These are phyloP conservation scores for Athalia cordata DNA, from an alignment of 2,888 invertebrate species.

Conservation along the genomic window DNA sequence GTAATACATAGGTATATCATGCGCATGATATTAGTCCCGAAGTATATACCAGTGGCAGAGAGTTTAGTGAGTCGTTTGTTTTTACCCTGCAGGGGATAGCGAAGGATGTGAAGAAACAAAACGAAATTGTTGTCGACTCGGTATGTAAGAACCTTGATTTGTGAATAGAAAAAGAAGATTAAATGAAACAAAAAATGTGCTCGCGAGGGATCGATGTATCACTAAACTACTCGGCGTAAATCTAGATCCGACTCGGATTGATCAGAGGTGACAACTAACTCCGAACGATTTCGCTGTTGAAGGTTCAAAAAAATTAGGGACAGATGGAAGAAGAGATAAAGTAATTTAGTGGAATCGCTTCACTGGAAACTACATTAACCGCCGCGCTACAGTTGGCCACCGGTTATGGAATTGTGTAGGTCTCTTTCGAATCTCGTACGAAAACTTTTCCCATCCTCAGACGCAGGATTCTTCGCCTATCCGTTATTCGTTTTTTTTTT, in stretches of 20 bases:
- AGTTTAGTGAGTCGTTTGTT: no score
- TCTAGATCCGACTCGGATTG: slow-evolving; percentile 24
- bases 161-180: slow-evolving; percentile 20
- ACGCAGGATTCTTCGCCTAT: no score
- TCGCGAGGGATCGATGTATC: slow-evolving; percentile 21
- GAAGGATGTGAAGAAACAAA: no score
- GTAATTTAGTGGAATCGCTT: slow-evolving; percentile 36
- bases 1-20: no score
- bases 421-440: no score
- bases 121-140: no score
- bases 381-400: neutral
- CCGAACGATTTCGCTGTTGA: slow-evolving; percentile 23
- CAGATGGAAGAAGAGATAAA: slow-evolving; percentile 28
- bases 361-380: neutral
- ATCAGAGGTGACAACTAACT: slow-evolving; percentile 39
- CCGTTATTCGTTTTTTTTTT: no score
- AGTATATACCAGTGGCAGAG: no score
- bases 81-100: no score
- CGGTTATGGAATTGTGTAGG: neutral
- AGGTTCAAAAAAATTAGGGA: slow-evolving; percentile 38
- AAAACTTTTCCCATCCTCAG: no score
- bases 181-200: slow-evolving; percentile 46
- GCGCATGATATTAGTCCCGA: no score
- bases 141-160: slow-evolving; percentile 37
- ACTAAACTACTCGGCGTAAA: slow-evolving; percentile 13